Percentiles rank a stretch among this genome's conserved stretches.
Conservation (phyloP, 2,888 invertebrate species). For the Lycaena phlaeas region DNA sequence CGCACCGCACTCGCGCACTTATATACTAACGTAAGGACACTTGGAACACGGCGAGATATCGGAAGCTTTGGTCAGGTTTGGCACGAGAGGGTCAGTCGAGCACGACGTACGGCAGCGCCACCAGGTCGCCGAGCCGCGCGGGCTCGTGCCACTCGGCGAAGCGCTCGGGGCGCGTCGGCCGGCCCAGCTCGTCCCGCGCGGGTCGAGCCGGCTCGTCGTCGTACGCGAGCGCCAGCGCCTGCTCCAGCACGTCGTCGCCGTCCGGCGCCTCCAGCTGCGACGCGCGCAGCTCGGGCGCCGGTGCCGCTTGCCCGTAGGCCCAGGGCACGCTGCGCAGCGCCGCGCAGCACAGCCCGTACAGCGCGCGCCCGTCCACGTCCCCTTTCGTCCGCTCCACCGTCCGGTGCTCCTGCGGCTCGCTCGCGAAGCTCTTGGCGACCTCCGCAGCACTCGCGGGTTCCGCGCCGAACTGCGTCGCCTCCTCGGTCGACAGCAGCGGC, state of each 20-base stretch:
- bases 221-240: conserved; percentile 19
- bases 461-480: conserved; percentile 29
- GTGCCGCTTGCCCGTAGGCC: conserved; percentile 31
- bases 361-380: conserved; percentile 33
- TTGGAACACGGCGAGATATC: conserved; percentile 38
- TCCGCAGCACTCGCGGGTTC: conserved; percentile 16
- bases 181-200: conserved; percentile 35
- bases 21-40: conserved; percentile 61
- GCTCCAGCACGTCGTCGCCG: conserved; percentile 21
- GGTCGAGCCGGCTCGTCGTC: no score
- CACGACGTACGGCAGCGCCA: conserved; percentile 97
- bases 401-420: conserved; percentile 40
- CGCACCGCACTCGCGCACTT: conserved; percentile 24
- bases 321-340: conserved; percentile 32
- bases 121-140: conserved; percentile 85
- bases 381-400: conserved; percentile 60
- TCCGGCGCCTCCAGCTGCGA: conserved; percentile 24
- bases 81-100: conserved; percentile 80
- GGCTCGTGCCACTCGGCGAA: conserved; percentile 96
- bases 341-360: conserved; percentile 32
- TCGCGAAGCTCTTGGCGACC: conserved; percentile 27
- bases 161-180: conserved; percentile 42
- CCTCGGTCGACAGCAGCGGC: conserved; percentile 37
- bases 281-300: conserved; percentile 32
- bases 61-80: conserved; percentile 29